Conservation (phyloP, 2,113 vertebrate genomes). For the Upupa epops region DNA sequence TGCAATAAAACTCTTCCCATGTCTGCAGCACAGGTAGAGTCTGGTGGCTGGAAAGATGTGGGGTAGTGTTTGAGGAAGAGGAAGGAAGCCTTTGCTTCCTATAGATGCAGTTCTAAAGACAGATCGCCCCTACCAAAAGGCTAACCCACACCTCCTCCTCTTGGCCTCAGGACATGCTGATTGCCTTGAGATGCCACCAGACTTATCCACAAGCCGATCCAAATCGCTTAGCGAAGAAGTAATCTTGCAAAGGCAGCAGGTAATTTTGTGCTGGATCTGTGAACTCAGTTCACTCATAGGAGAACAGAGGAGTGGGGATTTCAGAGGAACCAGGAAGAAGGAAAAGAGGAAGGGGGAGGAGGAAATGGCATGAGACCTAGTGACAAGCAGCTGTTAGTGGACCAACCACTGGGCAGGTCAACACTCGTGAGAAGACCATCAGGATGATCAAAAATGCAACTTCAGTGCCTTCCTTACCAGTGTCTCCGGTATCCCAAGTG, state of each 20-base stretch:
- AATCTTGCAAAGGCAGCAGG: not conserved
- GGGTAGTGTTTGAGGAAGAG: not conserved
- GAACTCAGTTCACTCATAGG: not conserved
- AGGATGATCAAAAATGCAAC: not conserved
- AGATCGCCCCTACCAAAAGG: not conserved
- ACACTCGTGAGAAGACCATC: not conserved
- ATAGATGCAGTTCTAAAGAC: not conserved
- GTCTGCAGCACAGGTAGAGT: not conserved
- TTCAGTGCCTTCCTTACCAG: not conserved
- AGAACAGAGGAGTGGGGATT: not conserved
- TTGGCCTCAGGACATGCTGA: rapidly evolving
- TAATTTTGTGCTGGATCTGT: not conserved
- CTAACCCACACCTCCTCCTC: not conserved
- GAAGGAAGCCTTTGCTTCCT: not conserved
- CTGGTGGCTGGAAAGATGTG: not conserved
- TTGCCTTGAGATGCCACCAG: not conserved
- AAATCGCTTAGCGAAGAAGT: not conserved
- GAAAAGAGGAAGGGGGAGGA: not conserved
- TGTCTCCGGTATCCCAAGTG: not conserved
- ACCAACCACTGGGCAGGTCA: not conserved
- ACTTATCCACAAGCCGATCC: not conserved
- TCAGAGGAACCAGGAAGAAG: not conserved
- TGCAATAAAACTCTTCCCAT: not conserved
- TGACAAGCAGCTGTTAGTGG: not conserved
- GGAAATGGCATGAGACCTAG: not conserved